Evolutionary conservation across 2,113 vertebrate species (phyloP), one percentile per base, ranked within the genome.

Genomic region (Benitochromis conjunctus): DNA sequence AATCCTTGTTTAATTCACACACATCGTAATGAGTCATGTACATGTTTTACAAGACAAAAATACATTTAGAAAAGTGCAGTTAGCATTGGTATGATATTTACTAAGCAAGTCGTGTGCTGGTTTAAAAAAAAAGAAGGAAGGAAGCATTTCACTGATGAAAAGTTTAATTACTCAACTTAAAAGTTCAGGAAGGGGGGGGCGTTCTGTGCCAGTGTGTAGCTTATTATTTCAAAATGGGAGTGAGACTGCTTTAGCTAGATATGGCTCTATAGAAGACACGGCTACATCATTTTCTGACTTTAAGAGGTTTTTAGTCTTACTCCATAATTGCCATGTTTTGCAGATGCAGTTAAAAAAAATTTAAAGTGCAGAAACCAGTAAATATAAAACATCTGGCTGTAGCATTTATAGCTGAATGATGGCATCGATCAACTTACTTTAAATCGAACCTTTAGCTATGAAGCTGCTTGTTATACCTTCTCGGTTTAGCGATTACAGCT

Each of bases 401-500:
- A 26, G 6, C 21, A 48, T 6, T 34, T 21, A 26, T 31, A 19
- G 34, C 19, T 36, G 38, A 66, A 26, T 82, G 29, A 38, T 3
- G 11, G 14, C 54, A 10, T 53, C 2, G 9, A 71, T 46, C 3
- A 48, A 74, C 14, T 56, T 56, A 13, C 11, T 74, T 48, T 10
- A 46, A 74, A 48, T 74, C 11, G 6, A 55, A 41, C 74, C 36
- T 60, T n/a, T 11, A 41, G 16, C n/a, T 19, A 11, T 10, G 9
- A n/a, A 83, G 78, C 48, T 71, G 71, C 38, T 36, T 21, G n/a
- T 71, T 7, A 24, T 1, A 18, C 34, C 60, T 46, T 29, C 60
- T 79, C 6, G 16, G 13, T 0, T 78, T 34, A 14, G n/a, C 31
- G 69, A 74, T 91, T 74, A 91, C 58, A 94, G 86, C 84, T 92